phyloP scores from a whole-genome alignment of 2,113 vertebrate genomes.

The Ictalurus punctatus region DNA sequence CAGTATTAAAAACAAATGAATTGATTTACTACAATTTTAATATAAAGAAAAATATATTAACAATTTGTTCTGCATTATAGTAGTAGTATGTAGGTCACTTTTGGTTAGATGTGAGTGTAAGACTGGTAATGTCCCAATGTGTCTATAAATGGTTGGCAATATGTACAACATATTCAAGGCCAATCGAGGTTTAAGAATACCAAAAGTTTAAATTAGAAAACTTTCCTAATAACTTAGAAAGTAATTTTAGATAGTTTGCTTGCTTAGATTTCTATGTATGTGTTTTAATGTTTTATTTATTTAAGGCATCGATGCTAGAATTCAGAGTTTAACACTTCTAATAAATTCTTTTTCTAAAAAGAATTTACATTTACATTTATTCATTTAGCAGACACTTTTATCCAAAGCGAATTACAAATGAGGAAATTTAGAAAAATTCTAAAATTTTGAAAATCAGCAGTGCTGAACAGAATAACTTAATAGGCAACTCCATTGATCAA shows the following conservation, averaged over 20 bases:
- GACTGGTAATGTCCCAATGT: conserved; percentile 5
- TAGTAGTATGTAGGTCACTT: not conserved
- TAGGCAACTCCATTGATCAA: conserved; percentile 45
- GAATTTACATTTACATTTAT: no score
- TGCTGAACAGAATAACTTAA: conserved; percentile 56
- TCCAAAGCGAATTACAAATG: no score
- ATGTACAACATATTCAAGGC: no score
- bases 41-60: not conserved
- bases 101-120: not conserved
- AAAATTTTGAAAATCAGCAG: not conserved
- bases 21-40: not conserved
- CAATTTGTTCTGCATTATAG: not conserved
- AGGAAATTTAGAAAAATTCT: no score
- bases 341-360: not conserved
- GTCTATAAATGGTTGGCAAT: conserved; percentile 23
- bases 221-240: not conserved
- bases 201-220: not conserved
- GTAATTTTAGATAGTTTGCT: not conserved
- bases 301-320: not conserved
- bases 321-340: no score
- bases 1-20: conserved; percentile 48
- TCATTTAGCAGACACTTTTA: no score
- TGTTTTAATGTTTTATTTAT: not conserved
- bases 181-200: not conserved
- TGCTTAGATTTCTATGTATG: not conserved